Percentiles rank a stretch among this genome's conserved stretches.
Evolutionary conservation across 2,888 invertebrate species (phyloP).

Genomic region (Mellilla xanthometata): DNA sequence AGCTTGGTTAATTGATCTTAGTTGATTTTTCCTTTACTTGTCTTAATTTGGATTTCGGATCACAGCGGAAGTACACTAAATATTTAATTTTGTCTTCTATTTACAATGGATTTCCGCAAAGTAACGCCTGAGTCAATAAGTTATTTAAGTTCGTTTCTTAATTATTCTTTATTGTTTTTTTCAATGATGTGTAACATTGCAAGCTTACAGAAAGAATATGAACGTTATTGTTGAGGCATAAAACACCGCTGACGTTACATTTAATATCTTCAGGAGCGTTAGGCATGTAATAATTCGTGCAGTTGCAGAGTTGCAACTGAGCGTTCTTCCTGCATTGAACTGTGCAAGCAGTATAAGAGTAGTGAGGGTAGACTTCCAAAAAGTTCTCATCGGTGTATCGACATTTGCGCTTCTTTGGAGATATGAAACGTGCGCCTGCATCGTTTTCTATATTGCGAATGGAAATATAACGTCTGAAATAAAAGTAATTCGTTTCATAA

Average conservation of each 20-base stretch:
- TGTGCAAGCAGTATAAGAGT: constrained; percentile 88
- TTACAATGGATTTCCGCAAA: too few species aligned
- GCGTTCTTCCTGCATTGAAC: constrained; percentile 88
- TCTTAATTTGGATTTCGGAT: too few species aligned
- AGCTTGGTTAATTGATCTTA: too few species aligned
- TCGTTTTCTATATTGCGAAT: constrained; percentile 87
- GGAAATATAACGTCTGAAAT: constrained; percentile 76
- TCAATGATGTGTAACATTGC: too few species aligned
- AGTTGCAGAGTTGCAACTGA: constrained; percentile 85
- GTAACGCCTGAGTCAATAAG: too few species aligned
- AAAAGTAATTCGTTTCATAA: too few species aligned
- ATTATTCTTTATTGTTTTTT: too few species aligned
- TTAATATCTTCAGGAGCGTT: constrained; percentile 80
- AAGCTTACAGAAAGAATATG: constrained; percentile 83
- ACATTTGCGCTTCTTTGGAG: constrained; percentile 87
- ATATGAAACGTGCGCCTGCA: constrained; percentile 83
- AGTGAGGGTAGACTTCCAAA: constrained; percentile 82
- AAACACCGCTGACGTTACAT: constrained; percentile 85
- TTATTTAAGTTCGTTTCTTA: too few species aligned
- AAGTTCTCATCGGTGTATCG: constrained; percentile 87
- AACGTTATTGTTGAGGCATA: constrained; percentile 85
- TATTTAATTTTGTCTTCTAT: too few species aligned
- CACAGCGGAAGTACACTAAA: too few species aligned
- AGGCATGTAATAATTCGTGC: constrained; percentile 88
- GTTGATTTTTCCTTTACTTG: too few species aligned